Evolutionary conservation across 2,888 invertebrate species (phyloP), one percentile per base, ranked within the genome.

Genomic region (Himalopsyche anomala): DNA sequence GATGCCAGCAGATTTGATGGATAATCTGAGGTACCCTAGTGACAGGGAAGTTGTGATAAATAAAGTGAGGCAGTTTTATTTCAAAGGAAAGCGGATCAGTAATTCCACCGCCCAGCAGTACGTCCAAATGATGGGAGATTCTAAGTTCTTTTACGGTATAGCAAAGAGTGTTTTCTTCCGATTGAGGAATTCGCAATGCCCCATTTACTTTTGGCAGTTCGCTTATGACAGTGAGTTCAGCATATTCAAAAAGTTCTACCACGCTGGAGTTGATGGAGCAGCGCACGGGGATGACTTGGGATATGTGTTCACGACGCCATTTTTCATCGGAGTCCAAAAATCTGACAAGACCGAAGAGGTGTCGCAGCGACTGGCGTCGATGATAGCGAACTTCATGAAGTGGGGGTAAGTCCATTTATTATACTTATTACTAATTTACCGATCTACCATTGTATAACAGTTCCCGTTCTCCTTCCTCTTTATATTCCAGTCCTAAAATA

Each of bases 201-300:
- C 85, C 5, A 80, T 83, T 40, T 85, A 85, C 28, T 85, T 62
- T 55, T 83, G 80, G 28, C 42, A 85, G 36, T 85, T 85, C 40
- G 83, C 85, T 11, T 85, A 80, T 40, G 80, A 85, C 79, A 81
- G 85, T 12, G 74, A 82, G 5, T 55, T 38, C 28, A 94, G 93
- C 51, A 90, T 93, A 2, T 91, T 94, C 82, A 93, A 93, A 89
- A 90, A 92, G 9, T 91, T 91, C 86, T 88, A 93, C 88, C 90
- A 92, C 36, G 90, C 91, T 19, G 62, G 56, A 1, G 91, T 92
- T 74, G 90, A 91, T 0, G 95, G 94, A 12, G 94, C 93, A 5
- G 94, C 92, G n/a, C 95, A 95, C 87, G 92, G 93, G 2, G 95
- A 95, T 89, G 95, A 95, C 89, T 89, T 94, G 90, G 94, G 94